Base-by-base conservation (phyloP, 2,888 invertebrate species). In the Himalopsyche tibetana region DNA sequence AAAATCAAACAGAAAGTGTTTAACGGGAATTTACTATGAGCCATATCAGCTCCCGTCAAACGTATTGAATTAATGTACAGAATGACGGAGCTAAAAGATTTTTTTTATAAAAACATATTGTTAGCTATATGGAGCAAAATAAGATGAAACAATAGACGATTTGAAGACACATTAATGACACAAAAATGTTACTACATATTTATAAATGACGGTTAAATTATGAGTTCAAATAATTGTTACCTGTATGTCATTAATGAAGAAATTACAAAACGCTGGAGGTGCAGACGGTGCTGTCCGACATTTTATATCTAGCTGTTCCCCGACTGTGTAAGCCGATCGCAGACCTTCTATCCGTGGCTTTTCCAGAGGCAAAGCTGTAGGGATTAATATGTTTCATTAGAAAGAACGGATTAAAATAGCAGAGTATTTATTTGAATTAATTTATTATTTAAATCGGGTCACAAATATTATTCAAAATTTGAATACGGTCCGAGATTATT, bases 211-310 rank as follows among this genome's bases (percentile, higher is more conserved):
- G 9, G 45, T 45, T 11, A 36, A 17, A 2, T 15, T 15, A 55
- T 55, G 17, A n/a, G 45, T 38, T 55, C 4, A 69, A 56, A 74
- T 83, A 38, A 63, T n/a, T 51, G 28, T 82, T 85, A 91, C 91
- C 90, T 90, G 90, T 55, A 90, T 88, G 55, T 90, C 91, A 88
- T 91, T 91, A 88, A 92, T 90, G 89, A 90, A 90, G 91, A 91
- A 91, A 40, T 90, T 90, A 74, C 91, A 88, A 38, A 90, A 90
- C 6, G 91, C 91, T 38, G 90, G 90, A 6, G 91, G 92, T 89
- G 91, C 91, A 15, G 91, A 90, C 36, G 90, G 90, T 82, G 91
- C 91, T 38, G 91, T 90, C 63, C 90, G 89, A 89, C 92, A 92
- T 87, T 90, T 90, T 15, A 90, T 90, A 79, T 88, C 89, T 55